Conservation (phyloP, 2,888 invertebrate species). For the Magallana nippona region DNA sequence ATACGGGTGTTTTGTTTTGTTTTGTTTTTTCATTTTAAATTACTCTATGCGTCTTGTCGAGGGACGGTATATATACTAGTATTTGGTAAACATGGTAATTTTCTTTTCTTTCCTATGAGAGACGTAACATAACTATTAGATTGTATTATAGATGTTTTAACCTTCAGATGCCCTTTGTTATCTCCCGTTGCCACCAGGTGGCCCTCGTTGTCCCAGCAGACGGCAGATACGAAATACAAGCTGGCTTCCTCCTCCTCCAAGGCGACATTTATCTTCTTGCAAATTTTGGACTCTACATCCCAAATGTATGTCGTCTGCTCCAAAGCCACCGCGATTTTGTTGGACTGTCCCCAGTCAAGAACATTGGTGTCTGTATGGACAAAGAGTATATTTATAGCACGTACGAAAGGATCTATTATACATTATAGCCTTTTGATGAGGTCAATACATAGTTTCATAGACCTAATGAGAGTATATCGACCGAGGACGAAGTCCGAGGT, state of each 20-base stretch:
- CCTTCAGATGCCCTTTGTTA: constrained; percentile 60
- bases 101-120: too few relatives aligned
- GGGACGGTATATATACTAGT: too few relatives aligned
- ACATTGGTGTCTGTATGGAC: constrained; percentile 61
- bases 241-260: constrained; percentile 48
- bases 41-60: too few relatives aligned
- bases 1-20: too few relatives aligned
- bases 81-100: too few relatives aligned
- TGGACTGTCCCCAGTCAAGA: constrained; percentile 62
- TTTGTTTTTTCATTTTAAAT: too few relatives aligned
- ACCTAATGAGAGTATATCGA: too few relatives aligned
- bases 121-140: too few relatives aligned
- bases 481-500: too few relatives aligned
- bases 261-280: constrained; percentile 53
- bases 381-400: neutral
- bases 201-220: constrained; percentile 59
- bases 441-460: too few relatives aligned
- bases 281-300: constrained; percentile 60
- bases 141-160: constrained; percentile 38
- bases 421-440: too few relatives aligned
- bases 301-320: constrained; percentile 62
- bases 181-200: constrained; percentile 58
- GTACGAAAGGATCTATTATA: too few relatives aligned
- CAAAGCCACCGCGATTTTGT: constrained; percentile 62
- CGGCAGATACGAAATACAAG: constrained; percentile 57